phyloP scores from a whole-genome alignment of 2,888 invertebrate species.

The Amblyteles armatorius region DNA sequence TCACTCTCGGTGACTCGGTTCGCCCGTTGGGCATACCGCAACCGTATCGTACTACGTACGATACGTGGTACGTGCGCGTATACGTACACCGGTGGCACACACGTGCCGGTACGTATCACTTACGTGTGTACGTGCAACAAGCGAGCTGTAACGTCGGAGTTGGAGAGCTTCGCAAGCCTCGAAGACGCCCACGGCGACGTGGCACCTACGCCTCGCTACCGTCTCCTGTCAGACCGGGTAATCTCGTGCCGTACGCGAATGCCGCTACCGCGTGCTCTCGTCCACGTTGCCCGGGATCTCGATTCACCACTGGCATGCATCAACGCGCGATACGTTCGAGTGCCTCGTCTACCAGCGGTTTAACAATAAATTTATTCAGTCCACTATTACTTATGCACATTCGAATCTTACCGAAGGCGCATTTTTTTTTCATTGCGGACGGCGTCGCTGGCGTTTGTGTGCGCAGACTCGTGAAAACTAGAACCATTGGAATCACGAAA shows the following conservation, averaged over 20 bases:
- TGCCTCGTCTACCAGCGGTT: not conserved
- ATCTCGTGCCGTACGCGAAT: conserved; percentile 78
- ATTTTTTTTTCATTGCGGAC: not conserved
- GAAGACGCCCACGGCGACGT: conserved; percentile 78
- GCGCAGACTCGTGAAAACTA: not conserved
- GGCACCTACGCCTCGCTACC: conserved; percentile 81
- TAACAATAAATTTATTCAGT: not conserved
- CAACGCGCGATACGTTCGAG: not conserved
- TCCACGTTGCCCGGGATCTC: conserved; percentile 60
- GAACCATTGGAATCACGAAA: not conserved
- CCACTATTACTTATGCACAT: not conserved
- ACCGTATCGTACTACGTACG: conserved; percentile 43
- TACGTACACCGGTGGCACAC: conserved; percentile 21
- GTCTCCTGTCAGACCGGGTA: conserved; percentile 79
- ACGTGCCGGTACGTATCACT: conserved; percentile 30
- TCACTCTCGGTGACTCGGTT: conserved; percentile 45
- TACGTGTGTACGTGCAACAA: conserved; percentile 36
- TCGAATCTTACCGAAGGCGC: not conserved
- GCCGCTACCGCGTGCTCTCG: conserved; percentile 76
- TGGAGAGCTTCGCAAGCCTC: conserved; percentile 55
- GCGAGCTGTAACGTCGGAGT: conserved; percentile 61
- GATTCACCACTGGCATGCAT: conserved; percentile 19
- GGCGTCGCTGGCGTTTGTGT: not conserved
- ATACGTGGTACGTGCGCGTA: conserved; percentile 43
- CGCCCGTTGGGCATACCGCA: conserved; percentile 62